Conservation (phyloP, 2,113 vertebrate species). For the Phainopepla nitens region DNA sequence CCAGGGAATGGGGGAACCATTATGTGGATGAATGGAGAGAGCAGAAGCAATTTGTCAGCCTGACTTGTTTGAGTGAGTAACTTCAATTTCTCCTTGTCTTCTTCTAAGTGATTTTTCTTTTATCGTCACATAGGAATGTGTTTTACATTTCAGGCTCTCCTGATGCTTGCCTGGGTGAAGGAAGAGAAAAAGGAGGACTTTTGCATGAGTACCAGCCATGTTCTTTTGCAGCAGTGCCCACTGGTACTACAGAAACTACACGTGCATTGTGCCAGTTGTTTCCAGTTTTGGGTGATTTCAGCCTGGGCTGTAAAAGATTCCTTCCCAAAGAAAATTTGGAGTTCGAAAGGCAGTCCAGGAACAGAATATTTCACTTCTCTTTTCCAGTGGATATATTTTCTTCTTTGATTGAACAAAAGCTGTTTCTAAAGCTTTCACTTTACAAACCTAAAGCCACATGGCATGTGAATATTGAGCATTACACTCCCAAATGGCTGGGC, state of each 20-base stretch:
- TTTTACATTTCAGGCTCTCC: constrained; percentile 39
- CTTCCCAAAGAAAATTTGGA: neutral
- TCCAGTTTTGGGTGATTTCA: neutral
- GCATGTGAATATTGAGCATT: neutral
- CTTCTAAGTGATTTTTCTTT: constrained; percentile 53
- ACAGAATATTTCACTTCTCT: neutral
- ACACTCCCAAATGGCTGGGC: neutral
- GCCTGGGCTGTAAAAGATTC: neutral
- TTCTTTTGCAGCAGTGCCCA: neutral
- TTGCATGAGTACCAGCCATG: neutral
- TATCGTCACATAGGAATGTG: constrained; percentile 6
- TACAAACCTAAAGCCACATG: neutral
- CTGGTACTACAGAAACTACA: neutral
- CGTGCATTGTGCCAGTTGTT: neutral
- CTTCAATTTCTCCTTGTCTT: constrained; percentile 62
- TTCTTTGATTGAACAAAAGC: neutral
- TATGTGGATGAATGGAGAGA: constrained; percentile 55
- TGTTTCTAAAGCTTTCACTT: neutral
- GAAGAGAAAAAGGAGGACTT: neutral
- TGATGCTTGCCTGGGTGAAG: neutral
- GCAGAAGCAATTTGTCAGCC: constrained; percentile 59
- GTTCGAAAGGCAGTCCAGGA: neutral
- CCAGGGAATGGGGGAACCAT: constrained; percentile 44
- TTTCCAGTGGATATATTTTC: neutral
- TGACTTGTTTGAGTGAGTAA: constrained; percentile 65